These are phyloP conservation scores for Temnopleurus reevesii DNA, from an alignment of 53 echinoderm and acorn worm species.

Conservation along the genomic window DNA sequence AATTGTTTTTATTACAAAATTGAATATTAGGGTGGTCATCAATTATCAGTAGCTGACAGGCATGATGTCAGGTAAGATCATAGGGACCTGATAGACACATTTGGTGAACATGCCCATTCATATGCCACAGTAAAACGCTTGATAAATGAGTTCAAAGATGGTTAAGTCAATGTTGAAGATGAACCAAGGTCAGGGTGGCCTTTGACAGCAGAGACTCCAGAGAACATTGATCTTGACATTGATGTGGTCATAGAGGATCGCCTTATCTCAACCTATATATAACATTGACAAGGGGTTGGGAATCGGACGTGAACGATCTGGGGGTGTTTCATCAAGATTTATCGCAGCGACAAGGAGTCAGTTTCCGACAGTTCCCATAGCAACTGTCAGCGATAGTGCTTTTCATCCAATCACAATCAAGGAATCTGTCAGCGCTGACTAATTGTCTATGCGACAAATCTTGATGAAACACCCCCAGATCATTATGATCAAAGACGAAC, in stretches of 20 bases:
- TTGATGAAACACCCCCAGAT: too few relatives aligned
- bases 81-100: slow-evolving; percentile 1
- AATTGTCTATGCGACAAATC: too few relatives aligned
- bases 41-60: slow-evolving; percentile 16
- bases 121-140: slow-evolving; percentile 18
- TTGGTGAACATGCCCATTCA: slow-evolving; percentile 8
- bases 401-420: too few relatives aligned
- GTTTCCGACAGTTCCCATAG: too few relatives aligned
- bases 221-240: slow-evolving; percentile 28
- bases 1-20: too few relatives aligned
- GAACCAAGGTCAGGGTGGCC: slow-evolving; percentile 41
- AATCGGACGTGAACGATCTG: neutral
- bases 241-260: slow-evolving; percentile 8
- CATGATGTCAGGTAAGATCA: slow-evolving; percentile 29
- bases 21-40: neutral
- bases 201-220: slow-evolving; percentile 2
- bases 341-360: too few relatives aligned
- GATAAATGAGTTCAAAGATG: slow-evolving; percentile 39
- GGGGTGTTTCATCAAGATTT: neutral
- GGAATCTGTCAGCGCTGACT: too few relatives aligned
- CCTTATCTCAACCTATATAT: neutral
- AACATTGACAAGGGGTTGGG: slow-evolving; percentile 3
- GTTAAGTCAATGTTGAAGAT: slow-evolving; percentile 36
- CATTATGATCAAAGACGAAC: slow-evolving; percentile 30
- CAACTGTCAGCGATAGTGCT: too few relatives aligned